A percentile compares a stretch with the other conserved stretches of the same genome.
These are phyloP conservation scores for Sphaeramia orbicularis DNA, from an alignment of 2,797 vertebrate genomes.

Conservation along the genomic window DNA sequence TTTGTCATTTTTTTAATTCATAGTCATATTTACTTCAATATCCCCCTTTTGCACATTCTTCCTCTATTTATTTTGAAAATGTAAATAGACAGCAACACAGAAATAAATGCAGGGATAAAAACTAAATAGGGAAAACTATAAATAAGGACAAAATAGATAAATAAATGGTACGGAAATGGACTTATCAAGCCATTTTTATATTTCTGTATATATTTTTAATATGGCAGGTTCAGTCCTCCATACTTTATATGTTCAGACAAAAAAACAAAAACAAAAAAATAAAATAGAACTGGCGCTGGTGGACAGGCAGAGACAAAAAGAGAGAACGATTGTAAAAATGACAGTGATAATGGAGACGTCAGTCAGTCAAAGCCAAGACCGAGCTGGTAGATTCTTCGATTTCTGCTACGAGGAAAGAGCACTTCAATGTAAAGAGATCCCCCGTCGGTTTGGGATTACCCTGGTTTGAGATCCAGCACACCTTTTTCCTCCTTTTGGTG, in stretches of 20 bases:
- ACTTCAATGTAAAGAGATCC: slow-evolving; percentile 50
- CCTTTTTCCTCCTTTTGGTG: slow-evolving; percentile 18
- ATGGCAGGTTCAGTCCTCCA: no score
- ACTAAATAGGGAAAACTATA: no score
- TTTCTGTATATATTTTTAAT: no score
- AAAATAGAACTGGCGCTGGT: neutral
- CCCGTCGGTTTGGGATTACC: slow-evolving; percentile 29
- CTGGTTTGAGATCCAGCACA: slow-evolving; percentile 51
- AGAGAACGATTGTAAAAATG: slow-evolving; percentile 20
- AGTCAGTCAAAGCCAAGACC: slow-evolving; percentile 8
- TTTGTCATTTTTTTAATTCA: no score
- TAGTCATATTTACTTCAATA: no score
- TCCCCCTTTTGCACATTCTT: no score
- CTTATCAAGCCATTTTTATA: no score
- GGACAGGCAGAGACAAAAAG: slow-evolving; percentile 40
- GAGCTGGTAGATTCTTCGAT: slow-evolving; percentile 33
- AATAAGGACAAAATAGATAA: no score
- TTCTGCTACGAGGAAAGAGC: slow-evolving; percentile 71
- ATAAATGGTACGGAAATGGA: no score
- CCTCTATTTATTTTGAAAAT: no score
- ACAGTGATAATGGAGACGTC: slow-evolving; percentile 27
- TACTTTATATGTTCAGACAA: slow-evolving; percentile 24
- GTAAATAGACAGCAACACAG: no score
- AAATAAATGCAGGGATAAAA: no score
- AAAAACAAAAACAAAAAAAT: neutral